These are phyloP conservation scores for Phasia obesa DNA, from an alignment of 2,888 invertebrate species.

Conservation along the genomic window DNA sequence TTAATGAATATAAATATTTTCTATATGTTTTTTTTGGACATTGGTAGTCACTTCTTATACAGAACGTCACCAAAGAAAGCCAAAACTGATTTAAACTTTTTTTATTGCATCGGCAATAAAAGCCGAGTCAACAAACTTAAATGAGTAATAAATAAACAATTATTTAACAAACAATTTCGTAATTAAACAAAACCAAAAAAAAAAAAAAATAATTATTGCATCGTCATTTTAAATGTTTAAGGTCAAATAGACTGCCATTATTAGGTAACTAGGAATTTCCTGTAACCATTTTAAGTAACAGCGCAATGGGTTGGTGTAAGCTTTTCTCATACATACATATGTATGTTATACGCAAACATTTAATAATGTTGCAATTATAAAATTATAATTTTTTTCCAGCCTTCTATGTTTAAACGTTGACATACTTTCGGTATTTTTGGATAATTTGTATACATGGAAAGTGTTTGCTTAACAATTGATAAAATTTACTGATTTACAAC, in stretches of 20 bases:
- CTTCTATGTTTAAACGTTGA: conserved; percentile 15
- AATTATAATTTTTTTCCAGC: conserved; percentile 28
- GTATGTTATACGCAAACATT: not conserved
- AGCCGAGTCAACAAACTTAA: conserved; percentile 62
- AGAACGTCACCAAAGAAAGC: conserved; percentile 64
- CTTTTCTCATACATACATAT: not conserved
- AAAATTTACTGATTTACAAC: not conserved
- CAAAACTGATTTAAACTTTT: conserved; percentile 22
- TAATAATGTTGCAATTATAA: conserved; percentile 45
- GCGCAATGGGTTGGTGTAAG: not conserved
- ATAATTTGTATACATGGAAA: not conserved
- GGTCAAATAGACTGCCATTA: conserved; percentile 37
- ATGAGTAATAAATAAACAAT: conserved; percentile 25
- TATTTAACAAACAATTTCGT: conserved; percentile 51
- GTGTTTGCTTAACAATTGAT: conserved; percentile 2
- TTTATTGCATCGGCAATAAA: not conserved
- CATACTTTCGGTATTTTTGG: conserved; percentile 43
- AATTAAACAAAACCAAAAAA: conserved; percentile 11
- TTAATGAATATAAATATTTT: conserved; percentile 44
- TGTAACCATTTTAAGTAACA: conserved; percentile 14
- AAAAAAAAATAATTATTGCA: not conserved
- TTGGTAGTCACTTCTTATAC: conserved; percentile 25
- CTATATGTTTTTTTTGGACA: conserved; percentile 32
- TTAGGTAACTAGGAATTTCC: conserved; percentile 42
- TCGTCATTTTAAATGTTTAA: conserved; percentile 33